These are phyloP conservation scores for Sebastes glaucus DNA, from an alignment of 2,797 vertebrate genomes.

Conservation along the genomic window DNA sequence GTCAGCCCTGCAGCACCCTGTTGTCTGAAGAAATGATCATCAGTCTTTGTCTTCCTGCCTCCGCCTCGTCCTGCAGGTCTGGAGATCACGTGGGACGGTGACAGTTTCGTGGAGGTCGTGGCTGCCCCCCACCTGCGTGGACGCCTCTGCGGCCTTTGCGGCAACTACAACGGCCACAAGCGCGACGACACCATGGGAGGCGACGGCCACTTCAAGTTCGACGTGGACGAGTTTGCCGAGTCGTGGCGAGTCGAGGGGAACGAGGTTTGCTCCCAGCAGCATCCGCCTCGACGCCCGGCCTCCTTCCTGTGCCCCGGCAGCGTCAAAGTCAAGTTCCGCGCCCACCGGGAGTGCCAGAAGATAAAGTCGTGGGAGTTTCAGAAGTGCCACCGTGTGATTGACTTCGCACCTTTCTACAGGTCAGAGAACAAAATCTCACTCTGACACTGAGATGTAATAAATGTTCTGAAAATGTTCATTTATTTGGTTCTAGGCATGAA, in stretches of 20 bases:
- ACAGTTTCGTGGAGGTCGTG: slow-evolving; percentile 98
- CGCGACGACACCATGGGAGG: slow-evolving; percentile 94
- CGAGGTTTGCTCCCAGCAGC: slow-evolving; percentile 88
- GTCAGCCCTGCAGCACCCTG: background rate
- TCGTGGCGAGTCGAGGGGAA: slow-evolving; percentile 96
- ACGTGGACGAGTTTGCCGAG: slow-evolving; percentile 96
- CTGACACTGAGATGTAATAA: background rate
- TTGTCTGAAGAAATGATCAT: background rate
- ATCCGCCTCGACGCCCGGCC: slow-evolving; percentile 80
- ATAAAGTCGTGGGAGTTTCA: slow-evolving; percentile 97
- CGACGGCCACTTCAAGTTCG: slow-evolving; percentile 95
- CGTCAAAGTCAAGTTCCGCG: slow-evolving; percentile 93
- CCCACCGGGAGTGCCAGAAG: slow-evolving; percentile 95
- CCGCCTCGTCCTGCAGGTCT: slow-evolving; percentile 80
- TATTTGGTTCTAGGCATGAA: background rate
- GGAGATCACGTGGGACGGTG: slow-evolving; percentile 98
- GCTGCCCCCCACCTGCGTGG: slow-evolving; percentile 93
- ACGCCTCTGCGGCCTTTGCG: slow-evolving; percentile 95
- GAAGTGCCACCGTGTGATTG: slow-evolving; percentile 91
- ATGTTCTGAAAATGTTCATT: background rate
- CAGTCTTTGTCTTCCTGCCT: background rate
- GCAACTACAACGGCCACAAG: slow-evolving; percentile 97
- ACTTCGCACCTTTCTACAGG: slow-evolving; percentile 93
- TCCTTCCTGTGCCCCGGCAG: slow-evolving; percentile 91
- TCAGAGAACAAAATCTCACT: slow-evolving; percentile 59